Evolutionary conservation across 2,888 invertebrate genomes (phyloP), one percentile per base, ranked within the genome.

Genomic region (Archaeoteleia sp.): DNA sequence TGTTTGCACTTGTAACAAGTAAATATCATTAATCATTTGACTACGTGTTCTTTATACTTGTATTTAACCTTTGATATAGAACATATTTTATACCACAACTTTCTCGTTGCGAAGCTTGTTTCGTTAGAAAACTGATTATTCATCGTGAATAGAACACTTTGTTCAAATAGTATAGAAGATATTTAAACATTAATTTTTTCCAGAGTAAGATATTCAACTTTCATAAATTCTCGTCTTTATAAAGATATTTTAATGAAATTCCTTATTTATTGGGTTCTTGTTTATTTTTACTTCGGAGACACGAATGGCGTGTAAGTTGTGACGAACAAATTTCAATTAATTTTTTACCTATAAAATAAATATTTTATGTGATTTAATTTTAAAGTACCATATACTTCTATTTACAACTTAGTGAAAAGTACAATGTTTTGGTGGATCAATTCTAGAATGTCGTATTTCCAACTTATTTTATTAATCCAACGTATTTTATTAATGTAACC

Each of bases 41-140:
- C 48, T 54, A 48, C 46, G 17, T 8, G 40, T 48, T 42, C 40
- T 55, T 55, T 45, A 62, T 42, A 7, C 5, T 8, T 10, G 15
- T 6, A 37, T 8, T n/a, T 55, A 42, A 62, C 62, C 54, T 49
- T 62, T 61, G 12, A 17, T 12, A 27, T 42, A 29, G 23, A 29
- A 60, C 46, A 46, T 14, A 4, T 42, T 54, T 62, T 48, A 55
- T 34, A 15, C 9, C 42, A 27, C 27, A 45, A 49, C 62, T 62
- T 62, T 62, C 62, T 62, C 54, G 48, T 54, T 48, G 48, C 40
- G 12, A 51, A 30, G 42, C 49, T 42, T 54, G 54, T 54, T 62
- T 55, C 29, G 35, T 62, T 48, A 54, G 54, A 42, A 55, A 49
- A 15, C n/a, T 35, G 46, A 54, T 62, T 54, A 54, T 32, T 62